Conservation (phyloP, 2,888 invertebrate genomes). For the Ypsolopha sequella region DNA sequence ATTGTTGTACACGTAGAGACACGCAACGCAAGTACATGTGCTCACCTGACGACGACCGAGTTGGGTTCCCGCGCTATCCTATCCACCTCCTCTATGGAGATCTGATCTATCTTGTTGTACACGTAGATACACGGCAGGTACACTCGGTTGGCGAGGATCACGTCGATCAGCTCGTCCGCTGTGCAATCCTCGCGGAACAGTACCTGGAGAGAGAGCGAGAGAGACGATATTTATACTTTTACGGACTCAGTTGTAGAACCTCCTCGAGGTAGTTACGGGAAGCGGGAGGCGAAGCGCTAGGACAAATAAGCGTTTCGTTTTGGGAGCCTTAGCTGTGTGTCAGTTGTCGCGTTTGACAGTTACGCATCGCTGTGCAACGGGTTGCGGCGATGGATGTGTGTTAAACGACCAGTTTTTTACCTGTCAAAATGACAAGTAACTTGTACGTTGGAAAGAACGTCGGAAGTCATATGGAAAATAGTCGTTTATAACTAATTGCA, state of each 20-base stretch:
- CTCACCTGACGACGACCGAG: slow-evolving; percentile 92
- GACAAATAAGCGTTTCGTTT: no score
- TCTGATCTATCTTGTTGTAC: slow-evolving; percentile 99
- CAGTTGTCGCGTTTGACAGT: no score
- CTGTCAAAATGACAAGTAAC: no score
- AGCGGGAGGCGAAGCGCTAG: no score
- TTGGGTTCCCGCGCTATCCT: slow-evolving; percentile 89
- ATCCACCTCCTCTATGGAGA: slow-evolving; percentile 98
- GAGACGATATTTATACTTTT: background rate
- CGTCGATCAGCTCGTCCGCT: slow-evolving; percentile 98
- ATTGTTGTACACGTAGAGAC: background rate
- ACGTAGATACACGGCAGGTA: slow-evolving; percentile 98
- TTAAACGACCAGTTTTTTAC: no score
- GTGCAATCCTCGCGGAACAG: slow-evolving; percentile 96
- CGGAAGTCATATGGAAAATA: no score
- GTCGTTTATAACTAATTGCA: no score
- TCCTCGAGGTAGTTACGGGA: no score
- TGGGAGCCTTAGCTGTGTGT: no score
- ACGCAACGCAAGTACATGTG: background rate
- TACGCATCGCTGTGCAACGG: no score
- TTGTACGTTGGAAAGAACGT: no score
- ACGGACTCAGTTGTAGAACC: background rate
- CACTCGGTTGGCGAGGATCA: slow-evolving; percentile 94
- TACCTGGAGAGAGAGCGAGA: slow-evolving; percentile 54
- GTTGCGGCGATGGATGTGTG: no score